Percentiles rank a stretch among this genome's conserved stretches.
These are phyloP conservation scores for Agrochola lota DNA, from an alignment of 2,888 invertebrate species.

Conservation along the genomic window DNA sequence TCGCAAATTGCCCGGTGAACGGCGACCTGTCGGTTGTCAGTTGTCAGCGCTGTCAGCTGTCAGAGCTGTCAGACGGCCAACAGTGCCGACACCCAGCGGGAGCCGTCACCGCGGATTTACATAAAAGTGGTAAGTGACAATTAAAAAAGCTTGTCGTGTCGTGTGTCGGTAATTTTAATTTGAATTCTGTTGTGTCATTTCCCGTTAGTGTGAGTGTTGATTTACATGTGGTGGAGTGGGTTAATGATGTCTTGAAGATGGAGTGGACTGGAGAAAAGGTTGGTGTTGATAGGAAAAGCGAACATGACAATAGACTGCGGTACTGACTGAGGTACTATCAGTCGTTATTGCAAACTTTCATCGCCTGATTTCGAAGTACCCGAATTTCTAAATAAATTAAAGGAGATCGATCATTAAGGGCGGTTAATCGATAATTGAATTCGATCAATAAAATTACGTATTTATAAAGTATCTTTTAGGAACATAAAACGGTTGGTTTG, in stretches of 20 bases:
- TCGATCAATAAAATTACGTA: not conserved
- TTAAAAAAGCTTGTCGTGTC: conserved; percentile 80
- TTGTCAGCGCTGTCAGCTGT: conserved; percentile 83
- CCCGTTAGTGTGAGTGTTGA: conserved; percentile 54
- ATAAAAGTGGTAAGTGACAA: conserved; percentile 86
- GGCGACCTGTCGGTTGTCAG: conserved; percentile 84
- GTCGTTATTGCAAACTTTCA: not conserved
- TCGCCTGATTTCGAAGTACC: not conserved
- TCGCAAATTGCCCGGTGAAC: conserved; percentile 85
- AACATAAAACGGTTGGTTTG: not conserved
- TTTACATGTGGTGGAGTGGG: conserved; percentile 34
- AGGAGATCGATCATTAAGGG: not conserved
- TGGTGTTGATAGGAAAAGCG: not conserved
- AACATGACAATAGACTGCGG: no score
- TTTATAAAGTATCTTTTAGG: not conserved
- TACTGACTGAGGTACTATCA: no score
- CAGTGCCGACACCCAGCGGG: conserved; percentile 81
- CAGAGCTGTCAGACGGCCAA: conserved; percentile 81
- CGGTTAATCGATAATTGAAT: no score
- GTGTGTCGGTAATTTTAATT: conserved; percentile 69
- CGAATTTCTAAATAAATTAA: not conserved
- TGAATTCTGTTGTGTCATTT: conserved; percentile 67
- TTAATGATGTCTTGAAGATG: conserved; percentile 19
- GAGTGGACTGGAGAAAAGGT: not conserved
- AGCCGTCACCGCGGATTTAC: conserved; percentile 84